These are phyloP conservation scores for Epinephelus lanceolatus DNA, from an alignment of 2,113 vertebrate genomes.

Conservation along the genomic window DNA sequence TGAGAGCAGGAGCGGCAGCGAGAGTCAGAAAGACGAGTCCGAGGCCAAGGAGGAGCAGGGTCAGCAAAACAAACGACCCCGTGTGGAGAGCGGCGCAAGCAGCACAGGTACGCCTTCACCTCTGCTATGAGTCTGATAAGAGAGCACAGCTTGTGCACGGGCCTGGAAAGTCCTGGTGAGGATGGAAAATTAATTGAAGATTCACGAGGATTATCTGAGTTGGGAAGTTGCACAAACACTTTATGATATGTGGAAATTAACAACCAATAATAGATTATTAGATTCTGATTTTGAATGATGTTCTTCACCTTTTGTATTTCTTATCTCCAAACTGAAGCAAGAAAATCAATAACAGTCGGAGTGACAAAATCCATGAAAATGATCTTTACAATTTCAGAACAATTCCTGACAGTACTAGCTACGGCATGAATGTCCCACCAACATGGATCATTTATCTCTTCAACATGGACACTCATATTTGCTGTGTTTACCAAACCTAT, in stretches of 20 bases:
- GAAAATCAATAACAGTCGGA: neutral
- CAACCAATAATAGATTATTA: neutral
- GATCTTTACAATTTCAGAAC: neutral
- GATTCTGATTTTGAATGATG: neutral
- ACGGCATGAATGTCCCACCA: neutral
- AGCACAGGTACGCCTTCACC: slow-evolving; percentile 47
- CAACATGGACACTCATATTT: neutral
- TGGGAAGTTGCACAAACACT: slow-evolving; percentile 15
- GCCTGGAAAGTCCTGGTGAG: neutral
- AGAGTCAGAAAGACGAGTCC: slow-evolving; percentile 59
- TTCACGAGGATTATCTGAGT: neutral
- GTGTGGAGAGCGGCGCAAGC: slow-evolving; percentile 47
- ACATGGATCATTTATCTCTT: too few relatives aligned
- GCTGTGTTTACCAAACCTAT: neutral
- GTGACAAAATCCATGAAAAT: neutral
- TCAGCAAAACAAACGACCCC: slow-evolving; percentile 70
- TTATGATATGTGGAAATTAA: too few relatives aligned
- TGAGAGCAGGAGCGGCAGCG: slow-evolving; percentile 54
- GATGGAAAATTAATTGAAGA: neutral
- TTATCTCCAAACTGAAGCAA: neutral
- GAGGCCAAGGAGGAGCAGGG: slow-evolving; percentile 62
- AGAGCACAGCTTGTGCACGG: neutral
- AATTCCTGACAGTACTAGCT: neutral
- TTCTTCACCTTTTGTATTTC: neutral
- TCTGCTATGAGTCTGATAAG: slow-evolving; percentile 30